These are phyloP conservation scores for Siphamia tubifer DNA, from an alignment of 2,113 vertebrate genomes.

Conservation along the genomic window DNA sequence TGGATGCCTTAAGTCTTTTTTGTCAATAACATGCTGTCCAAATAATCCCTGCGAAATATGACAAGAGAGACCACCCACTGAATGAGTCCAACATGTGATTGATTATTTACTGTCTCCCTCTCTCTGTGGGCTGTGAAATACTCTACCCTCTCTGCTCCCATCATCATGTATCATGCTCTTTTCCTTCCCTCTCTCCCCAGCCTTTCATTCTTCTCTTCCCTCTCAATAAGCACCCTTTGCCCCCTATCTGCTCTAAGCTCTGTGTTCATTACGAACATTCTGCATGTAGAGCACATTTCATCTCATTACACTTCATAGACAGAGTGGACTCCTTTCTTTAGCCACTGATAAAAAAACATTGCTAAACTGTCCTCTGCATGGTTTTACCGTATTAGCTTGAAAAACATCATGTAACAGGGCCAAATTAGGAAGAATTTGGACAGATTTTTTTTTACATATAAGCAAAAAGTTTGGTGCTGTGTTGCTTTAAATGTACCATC, in stretches of 20 bases:
- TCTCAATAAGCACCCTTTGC: constrained; percentile 37
- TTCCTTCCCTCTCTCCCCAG: background rate
- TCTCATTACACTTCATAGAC: constrained; percentile 39
- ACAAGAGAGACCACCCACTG: background rate
- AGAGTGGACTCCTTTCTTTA: background rate
- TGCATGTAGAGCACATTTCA: constrained; percentile 29
- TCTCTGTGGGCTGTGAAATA: background rate
- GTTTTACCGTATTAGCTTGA: background rate
- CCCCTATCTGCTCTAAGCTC: constrained; percentile 13
- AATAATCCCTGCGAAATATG: background rate
- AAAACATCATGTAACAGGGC: background rate
- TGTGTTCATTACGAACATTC: constrained; percentile 32
- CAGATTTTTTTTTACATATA: background rate
- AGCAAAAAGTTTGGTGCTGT: background rate
- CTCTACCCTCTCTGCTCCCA: constrained; percentile 37
- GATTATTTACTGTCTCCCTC: constrained; percentile 32
- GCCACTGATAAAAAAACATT: constrained; percentile 27
- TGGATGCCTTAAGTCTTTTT: too few species aligned
- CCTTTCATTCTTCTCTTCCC: constrained; percentile 3
- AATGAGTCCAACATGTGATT: constrained; percentile 4
- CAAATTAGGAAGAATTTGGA: background rate
- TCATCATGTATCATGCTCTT: constrained; percentile 25
- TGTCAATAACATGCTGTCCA: background rate
- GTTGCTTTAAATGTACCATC: background rate
- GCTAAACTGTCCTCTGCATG: background rate